Evolutionary conservation across 2,113 vertebrate genomes (phyloP), one percentile per base, ranked within the genome.

Genomic region (Hoplias malabaricus): DNA sequence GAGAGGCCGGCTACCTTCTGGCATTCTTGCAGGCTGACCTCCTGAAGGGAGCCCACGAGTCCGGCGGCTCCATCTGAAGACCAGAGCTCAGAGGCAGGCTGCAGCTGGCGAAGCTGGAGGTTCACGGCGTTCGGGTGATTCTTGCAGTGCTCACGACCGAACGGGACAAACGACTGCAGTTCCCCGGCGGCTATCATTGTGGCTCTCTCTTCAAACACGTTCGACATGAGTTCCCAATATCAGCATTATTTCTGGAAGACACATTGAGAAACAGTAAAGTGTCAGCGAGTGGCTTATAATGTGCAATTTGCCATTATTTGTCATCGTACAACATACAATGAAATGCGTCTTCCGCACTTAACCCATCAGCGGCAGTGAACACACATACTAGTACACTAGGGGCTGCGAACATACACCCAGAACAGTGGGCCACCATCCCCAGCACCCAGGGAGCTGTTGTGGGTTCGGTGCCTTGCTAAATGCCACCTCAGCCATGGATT

Each of bases 171-270:
- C 92, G 95, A 95, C 95, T 98, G 96, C 95, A 96, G 93, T 93
- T 98, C 96, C 92, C 97, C 94, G 91, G 96, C 96, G 93, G 97
- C 96, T 88, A 98, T 99, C 97, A 98, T 99, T 85, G 94, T 96
- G 93, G 94, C 95, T 95, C 94, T 95, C 93, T 99, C 97, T 95
- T 98, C 97, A 98, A 92, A 96, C 92, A 96, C 93, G 94, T 98
- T 95, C 96, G 96, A 98, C 97, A 98, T 99, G 96, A 95, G 95
- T 96, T 93, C 94, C 94, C 94, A 94, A 95, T 98, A 98, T 99
- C 96, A 96, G 95, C 96, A 98, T 99, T 98, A 98, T 98, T 98
- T 96, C 95, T 94, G 85, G 4, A 21, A 42, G 9, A 34, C 1
- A 40, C 0, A 68, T 16, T 33, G 2, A 19, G n/a, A n/a, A n/a